Conservation (phyloP, 1,140 invertebrate genomes). For the Drosophila murphyi region DNA sequence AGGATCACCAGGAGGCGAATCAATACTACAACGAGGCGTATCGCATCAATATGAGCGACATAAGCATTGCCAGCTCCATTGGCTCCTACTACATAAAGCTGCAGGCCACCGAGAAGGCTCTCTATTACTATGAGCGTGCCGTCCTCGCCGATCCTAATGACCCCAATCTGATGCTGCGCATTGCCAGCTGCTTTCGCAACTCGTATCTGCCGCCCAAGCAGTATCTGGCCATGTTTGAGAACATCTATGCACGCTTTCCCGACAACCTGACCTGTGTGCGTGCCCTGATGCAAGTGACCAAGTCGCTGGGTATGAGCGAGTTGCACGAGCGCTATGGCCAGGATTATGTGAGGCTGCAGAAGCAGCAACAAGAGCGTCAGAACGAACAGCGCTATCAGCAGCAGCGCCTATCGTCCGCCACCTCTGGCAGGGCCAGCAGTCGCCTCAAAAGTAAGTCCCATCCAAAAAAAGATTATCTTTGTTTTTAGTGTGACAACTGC, state of each 20-base stretch:
- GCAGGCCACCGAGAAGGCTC: constrained; percentile 94
- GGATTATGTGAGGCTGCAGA: constrained; percentile 93
- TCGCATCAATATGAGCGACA: constrained; percentile 94
- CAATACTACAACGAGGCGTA: constrained; percentile 96
- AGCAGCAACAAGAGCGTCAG: constrained; percentile 68
- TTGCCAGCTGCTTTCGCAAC: constrained; percentile 92
- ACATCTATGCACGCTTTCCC: constrained; percentile 91
- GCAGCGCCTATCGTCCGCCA: constrained; percentile 87
- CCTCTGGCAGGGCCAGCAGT: constrained; percentile 69
- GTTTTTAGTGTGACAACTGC: not conserved
- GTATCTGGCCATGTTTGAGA: constrained; percentile 92
- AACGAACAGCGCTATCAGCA: constrained; percentile 89
- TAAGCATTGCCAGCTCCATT: constrained; percentile 95
- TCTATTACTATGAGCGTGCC: constrained; percentile 94
- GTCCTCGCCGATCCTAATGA: constrained; percentile 94
- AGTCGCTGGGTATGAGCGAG: constrained; percentile 88
- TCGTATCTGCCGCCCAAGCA: constrained; percentile 92
- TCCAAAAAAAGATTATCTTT: not conserved
- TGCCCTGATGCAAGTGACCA: constrained; percentile 92
- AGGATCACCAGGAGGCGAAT: constrained; percentile 96
- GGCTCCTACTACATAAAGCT: constrained; percentile 96
- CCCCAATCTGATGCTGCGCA: constrained; percentile 93
- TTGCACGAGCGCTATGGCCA: constrained; percentile 89
- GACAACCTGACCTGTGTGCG: constrained; percentile 95
- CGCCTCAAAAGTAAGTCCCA: constrained; percentile 74